phyloP scores from a whole-genome alignment of 2,797 vertebrate species.

The Chlorospingus semifuscus region DNA sequence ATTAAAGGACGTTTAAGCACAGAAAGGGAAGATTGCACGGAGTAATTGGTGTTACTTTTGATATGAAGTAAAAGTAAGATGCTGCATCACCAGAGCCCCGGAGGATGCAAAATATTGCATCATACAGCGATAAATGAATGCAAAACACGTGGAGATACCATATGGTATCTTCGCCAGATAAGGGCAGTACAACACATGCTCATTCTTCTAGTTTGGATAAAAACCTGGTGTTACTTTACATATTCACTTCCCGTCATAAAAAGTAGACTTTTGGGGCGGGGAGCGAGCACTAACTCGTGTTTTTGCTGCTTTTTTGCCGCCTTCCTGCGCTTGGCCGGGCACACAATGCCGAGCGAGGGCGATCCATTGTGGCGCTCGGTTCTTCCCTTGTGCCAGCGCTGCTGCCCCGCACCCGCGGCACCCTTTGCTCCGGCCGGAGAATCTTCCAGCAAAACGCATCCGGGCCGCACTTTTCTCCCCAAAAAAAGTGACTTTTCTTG shows the following conservation, averaged over 20 bases:
- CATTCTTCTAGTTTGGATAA: background rate
- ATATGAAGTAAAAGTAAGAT: background rate
- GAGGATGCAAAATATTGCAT: conserved; percentile 70
- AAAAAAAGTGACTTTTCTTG: background rate
- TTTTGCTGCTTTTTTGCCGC: background rate
- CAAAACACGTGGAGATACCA: background rate
- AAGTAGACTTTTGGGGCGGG: background rate
- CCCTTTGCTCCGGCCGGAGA: background rate
- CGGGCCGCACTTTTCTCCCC: background rate
- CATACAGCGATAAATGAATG: conserved; percentile 52
- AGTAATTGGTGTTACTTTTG: background rate
- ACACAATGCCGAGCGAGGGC: background rate
- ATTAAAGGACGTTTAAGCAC: background rate
- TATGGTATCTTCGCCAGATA: background rate
- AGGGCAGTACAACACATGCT: background rate
- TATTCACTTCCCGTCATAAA: background rate
- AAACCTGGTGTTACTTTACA: background rate
- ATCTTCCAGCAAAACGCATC: background rate
- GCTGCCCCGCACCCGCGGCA: background rate
- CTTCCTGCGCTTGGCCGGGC: background rate
- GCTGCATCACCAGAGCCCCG: background rate
- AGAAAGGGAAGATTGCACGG: background rate
- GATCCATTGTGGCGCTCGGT: background rate
- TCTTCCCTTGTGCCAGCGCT: background rate
- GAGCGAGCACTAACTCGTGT: background rate